Conservation (phyloP, 2,113 vertebrate species). For the Campylomormyrus tamandua region DNA sequence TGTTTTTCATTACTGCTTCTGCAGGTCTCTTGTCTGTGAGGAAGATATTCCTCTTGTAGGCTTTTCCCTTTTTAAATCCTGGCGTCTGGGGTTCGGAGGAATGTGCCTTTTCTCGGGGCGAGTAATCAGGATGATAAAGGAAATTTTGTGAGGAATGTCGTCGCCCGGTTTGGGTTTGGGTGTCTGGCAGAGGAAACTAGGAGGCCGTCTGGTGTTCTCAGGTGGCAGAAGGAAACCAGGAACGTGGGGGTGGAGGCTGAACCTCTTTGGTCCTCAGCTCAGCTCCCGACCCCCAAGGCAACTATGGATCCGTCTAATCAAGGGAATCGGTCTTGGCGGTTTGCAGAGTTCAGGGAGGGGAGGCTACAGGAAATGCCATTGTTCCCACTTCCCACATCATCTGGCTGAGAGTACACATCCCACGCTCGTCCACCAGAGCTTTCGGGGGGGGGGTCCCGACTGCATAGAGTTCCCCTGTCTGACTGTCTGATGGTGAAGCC, state of each 20-base stretch:
- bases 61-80: neutral
- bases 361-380: neutral
- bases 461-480: neutral
- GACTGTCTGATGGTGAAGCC: neutral
- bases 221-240: neutral
- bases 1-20: neutral
- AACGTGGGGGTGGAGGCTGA: neutral
- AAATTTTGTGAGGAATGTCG: neutral
- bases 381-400: neutral
- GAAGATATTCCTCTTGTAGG: neutral
- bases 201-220: neutral
- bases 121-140: neutral
- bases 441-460: neutral
- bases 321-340: neutral
- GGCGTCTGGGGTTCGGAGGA: neutral
- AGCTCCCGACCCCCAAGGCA: neutral
- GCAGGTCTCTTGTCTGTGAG: neutral
- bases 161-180: neutral
- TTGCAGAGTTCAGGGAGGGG: neutral
- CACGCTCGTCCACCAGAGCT: neutral
- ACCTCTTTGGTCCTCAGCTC: neutral
- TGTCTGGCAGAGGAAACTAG: neutral
- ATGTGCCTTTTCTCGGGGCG: neutral
- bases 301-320: neutral
- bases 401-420: neutral